Conservation (phyloP, 2,113 vertebrate genomes). For the Trogon surrucura region DNA sequence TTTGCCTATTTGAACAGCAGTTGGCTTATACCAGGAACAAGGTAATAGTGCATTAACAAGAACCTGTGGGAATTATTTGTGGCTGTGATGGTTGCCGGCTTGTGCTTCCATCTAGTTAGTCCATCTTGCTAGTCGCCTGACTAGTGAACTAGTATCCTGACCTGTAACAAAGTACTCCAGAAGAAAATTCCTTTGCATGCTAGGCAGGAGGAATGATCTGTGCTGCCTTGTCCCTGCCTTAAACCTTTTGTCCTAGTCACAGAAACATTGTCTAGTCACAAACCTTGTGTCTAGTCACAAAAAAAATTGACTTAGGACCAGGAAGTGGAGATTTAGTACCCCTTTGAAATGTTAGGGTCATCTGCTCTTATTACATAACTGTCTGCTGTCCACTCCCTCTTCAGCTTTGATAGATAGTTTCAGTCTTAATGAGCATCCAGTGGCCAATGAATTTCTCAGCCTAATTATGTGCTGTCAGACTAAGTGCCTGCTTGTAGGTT, state of each 20-base stretch:
- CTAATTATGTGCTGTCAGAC: background rate
- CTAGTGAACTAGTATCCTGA: background rate
- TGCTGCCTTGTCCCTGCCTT: background rate
- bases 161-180: background rate
- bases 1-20: background rate
- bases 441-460: background rate
- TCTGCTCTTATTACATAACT: background rate
- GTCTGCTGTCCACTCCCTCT: background rate
- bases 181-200: background rate
- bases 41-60: background rate
- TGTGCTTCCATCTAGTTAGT: background rate
- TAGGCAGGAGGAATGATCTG: background rate
- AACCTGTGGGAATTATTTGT: background rate
- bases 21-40: accelerated
- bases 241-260: background rate
- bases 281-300: too few species aligned
- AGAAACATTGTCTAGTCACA: too few species aligned
- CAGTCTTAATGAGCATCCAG: background rate
- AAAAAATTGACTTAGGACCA: background rate
- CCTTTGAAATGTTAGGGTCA: background rate
- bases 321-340: background rate
- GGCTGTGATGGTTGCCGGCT: background rate
- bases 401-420: background rate
- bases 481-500: background rate
- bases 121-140: background rate